Percentiles rank a stretch among this genome's conserved stretches.
Conservation (phyloP, 2,797 vertebrate species). For the Poecilia picta region DNA sequence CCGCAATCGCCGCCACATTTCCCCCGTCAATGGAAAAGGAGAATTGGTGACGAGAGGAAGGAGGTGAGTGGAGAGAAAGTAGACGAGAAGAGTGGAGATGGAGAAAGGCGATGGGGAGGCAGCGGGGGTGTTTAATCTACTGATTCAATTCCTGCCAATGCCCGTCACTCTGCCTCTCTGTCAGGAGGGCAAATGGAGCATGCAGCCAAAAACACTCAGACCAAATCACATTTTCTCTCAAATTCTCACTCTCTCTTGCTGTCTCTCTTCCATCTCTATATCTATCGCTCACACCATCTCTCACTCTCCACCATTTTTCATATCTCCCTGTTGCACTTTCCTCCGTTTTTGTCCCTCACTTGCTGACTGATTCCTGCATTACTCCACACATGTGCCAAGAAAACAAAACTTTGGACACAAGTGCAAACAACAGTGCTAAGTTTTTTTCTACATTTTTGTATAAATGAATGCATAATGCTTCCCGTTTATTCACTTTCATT, state of each 20-base stretch:
- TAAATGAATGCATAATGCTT: neutral
- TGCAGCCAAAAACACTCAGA: constrained; percentile 77
- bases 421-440: constrained; percentile 28
- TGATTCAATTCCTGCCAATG: constrained; percentile 84
- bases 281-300: constrained; percentile 46
- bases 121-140: constrained; percentile 83
- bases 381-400: constrained; percentile 28
- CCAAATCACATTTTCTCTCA: constrained; percentile 80
- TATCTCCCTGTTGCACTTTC: constrained; percentile 40
- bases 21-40: constrained; percentile 63
- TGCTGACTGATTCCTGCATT: constrained; percentile 31
- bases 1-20: constrained; percentile 79
- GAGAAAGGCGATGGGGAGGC: constrained; percentile 38
- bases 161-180: constrained; percentile 76
- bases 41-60: constrained; percentile 51
- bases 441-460: neutral
- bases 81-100: constrained; percentile 27
- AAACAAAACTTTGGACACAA: constrained; percentile 63
- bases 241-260: constrained; percentile 54
- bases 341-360: constrained; percentile 44
- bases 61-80: constrained; percentile 18
- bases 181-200: constrained; percentile 83
- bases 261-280: constrained; percentile 61
- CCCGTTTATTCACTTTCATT: neutral
- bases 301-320: constrained; percentile 25